Percentiles rank a stretch among this genome's conserved stretches.
phyloP scores from a whole-genome alignment of 1,140 invertebrate genomes.

The Hesperophylax magnus region DNA sequence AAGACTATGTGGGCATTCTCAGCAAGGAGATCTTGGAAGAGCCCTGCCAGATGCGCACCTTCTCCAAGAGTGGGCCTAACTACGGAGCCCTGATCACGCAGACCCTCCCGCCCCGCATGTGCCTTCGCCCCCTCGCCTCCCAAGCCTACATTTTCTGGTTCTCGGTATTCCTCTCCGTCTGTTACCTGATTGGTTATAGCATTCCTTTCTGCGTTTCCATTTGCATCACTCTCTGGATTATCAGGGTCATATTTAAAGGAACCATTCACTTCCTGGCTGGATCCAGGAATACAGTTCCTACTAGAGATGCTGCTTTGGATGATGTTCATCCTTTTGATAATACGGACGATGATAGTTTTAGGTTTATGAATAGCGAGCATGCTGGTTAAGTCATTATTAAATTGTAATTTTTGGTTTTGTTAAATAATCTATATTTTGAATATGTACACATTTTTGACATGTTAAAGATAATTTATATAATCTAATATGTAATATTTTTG shows the following conservation, averaged over 20 bases:
- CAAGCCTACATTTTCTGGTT: slow-evolving; percentile 73
- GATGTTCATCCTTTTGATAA: slow-evolving; percentile 20
- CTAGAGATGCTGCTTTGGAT: slow-evolving; percentile 7
- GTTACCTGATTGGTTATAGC: slow-evolving; percentile 44
- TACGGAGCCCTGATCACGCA: slow-evolving; percentile 71
- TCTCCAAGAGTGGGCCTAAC: slow-evolving; percentile 72
- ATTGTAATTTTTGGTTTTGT: too few species aligned
- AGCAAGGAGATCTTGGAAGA: slow-evolving; percentile 75
- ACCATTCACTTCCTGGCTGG: slow-evolving; percentile 34
- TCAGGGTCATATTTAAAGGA: slow-evolving; percentile 45
- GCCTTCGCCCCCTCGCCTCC: slow-evolving; percentile 77
- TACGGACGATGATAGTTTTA: slow-evolving; percentile 35
- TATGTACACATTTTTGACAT: too few species aligned
- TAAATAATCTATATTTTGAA: too few species aligned
- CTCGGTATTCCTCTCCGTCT: slow-evolving; percentile 34
- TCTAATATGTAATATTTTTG: too few species aligned
- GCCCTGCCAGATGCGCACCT: slow-evolving; percentile 75
- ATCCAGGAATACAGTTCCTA: slow-evolving; percentile 7
- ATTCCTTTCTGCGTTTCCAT: slow-evolving; percentile 39
- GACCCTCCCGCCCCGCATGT: slow-evolving; percentile 78
- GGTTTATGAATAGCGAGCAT: slow-evolving; percentile 22
- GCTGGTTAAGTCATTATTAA: neutral
- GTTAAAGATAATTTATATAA: too few species aligned
- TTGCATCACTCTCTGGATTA: slow-evolving; percentile 37
- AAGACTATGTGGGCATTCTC: slow-evolving; percentile 76